Evolutionary conservation across 2,888 invertebrate genomes (phyloP), one percentile per base, ranked within the genome.

Genomic region (Alitta virens): DNA sequence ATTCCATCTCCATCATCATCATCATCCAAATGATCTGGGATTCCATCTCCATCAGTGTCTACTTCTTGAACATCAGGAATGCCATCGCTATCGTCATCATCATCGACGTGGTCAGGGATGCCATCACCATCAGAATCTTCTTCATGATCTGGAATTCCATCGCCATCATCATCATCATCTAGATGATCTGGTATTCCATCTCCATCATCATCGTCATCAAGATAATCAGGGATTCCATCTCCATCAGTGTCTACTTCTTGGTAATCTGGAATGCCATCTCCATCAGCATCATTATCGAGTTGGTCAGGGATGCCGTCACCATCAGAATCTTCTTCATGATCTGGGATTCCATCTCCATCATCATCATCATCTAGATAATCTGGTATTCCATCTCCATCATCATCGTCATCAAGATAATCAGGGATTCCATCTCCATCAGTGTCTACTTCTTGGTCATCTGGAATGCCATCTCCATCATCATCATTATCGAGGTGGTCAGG

Each of bases 241-340:
- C 52, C 49, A 56, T 67, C 67, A 1, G 51, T 18, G 33, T 68
- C 56, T 18, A 25, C 43, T 23, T 63, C 66, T 27, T 56, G 27
- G 24, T 62, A 56, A 56, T 57, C 62, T 14, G 69, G 64, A 43
- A 67, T 64, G 24, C 65, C 68, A 57, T 71, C 71, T 25, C 65
- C 66, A 63, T 72, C 72, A 67, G 75, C 76, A 33, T 72, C 66
- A 63, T 76, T 60, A 51, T 67, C 66, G 27, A 68, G 68, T 33
- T 62, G 21, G 53, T 78, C 76, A 2, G 77, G 77, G 57, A 78
- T 75, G 1, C 79, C 79, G 64, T 79, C 78, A 9, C 75, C 74
- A 63, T 79, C 79, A 7, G 66, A 66, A 74, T 67, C 65, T 2
- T 71, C 63, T 62, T 73, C 69, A 2, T 64, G 24, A 53, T 73